phyloP scores from a whole-genome alignment of 2,113 vertebrate species.

The Melozone crissalis region DNA sequence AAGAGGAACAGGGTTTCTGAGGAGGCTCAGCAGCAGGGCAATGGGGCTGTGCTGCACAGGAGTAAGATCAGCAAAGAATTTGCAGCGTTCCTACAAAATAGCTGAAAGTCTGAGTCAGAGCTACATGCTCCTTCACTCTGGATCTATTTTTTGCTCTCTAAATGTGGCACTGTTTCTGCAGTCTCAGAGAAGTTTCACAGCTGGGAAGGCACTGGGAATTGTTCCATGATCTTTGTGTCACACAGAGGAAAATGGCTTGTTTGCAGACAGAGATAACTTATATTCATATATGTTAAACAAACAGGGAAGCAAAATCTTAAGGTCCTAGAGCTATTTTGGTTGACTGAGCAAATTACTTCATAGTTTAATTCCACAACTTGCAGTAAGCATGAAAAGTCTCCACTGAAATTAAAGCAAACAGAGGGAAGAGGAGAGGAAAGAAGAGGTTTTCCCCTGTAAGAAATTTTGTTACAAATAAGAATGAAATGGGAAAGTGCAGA shows the following conservation, averaged over 20 bases:
- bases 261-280: background rate
- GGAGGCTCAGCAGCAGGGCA: background rate
- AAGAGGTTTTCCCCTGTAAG: conserved; percentile 27
- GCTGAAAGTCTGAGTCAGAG: background rate
- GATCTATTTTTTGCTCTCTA: background rate
- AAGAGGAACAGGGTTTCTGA: background rate
- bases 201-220: background rate
- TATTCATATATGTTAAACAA: background rate
- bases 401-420: background rate
- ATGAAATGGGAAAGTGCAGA: background rate
- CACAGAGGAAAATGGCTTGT: background rate
- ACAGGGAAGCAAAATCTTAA: background rate
- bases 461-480: conserved; percentile 26
- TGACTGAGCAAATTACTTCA: background rate
- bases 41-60: background rate
- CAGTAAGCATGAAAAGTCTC: background rate
- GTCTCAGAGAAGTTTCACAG: background rate
- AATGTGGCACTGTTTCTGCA: background rate
- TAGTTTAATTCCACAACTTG: background rate
- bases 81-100: background rate
- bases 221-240: background rate
- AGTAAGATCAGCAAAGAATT: background rate
- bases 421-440: background rate
- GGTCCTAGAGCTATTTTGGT: background rate
- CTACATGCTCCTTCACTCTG: background rate